Evolutionary conservation across 2,888 invertebrate genomes (phyloP), one percentile per base, ranked within the genome.

Genomic region (Apotomis turbidana): DNA sequence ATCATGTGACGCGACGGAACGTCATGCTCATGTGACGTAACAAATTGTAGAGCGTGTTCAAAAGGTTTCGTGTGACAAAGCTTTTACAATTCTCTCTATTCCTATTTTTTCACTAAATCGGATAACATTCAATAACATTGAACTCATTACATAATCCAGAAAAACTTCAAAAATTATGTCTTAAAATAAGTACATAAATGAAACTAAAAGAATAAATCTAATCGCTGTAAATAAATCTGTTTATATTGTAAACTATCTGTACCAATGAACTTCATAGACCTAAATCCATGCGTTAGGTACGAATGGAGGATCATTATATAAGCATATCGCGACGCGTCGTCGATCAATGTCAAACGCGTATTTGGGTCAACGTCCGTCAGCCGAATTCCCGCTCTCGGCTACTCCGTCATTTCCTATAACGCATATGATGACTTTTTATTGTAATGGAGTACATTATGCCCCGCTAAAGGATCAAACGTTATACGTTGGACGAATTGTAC

Each of bases 271-370:
- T 87, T 87, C 86, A 85, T 85, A 86, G 84, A 82, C 83, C 85
- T 81, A 85, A 90, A 88, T 86, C 82, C 85, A 83, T 83, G 85
- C 81, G 83, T 83, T 79, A 77, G 76, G 80, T 80, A 85, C 85
- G 83, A 84, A 86, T 88, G 87, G 86, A 87, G 68, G 52, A 68
- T 72, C 72, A 72, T 86, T 87, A 86, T 89, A 85, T 82, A 84
- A 83, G 85, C 87, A 87, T 88, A 89, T 88, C 85, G 87, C 85
- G 88, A 84, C 83, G 86, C 86, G 85, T 90, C 91, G 89, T 91
- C 91, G 92, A 93, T 93, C 92, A 93, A 92, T 93, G 92, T 93
- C 92, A 92, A 87, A 90, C 89, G 88, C 90, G 91, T 91, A 93
- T 92, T 90, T 93, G 83, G 92, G 92, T 93, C 91, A 91, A 89